These are phyloP conservation scores for Silurus meridionalis DNA, from an alignment of 2,113 vertebrate genomes.

Conservation along the genomic window DNA sequence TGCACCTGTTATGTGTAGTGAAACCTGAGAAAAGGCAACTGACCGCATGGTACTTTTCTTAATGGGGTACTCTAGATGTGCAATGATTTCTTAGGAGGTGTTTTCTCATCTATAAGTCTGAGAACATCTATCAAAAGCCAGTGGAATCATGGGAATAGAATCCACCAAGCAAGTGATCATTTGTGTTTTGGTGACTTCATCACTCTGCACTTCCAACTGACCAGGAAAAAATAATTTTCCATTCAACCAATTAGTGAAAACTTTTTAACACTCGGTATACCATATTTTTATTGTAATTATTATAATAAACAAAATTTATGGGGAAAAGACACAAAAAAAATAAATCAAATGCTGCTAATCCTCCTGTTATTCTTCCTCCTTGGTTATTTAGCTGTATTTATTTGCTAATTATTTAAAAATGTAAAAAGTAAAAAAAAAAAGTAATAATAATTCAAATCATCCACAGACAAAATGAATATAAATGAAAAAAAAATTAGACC, in stretches of 20 bases:
- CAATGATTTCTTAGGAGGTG: conserved; percentile 4
- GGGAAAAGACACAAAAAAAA: background rate
- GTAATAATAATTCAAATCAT: too few relatives aligned
- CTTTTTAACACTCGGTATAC: background rate
- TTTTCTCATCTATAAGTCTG: background rate
- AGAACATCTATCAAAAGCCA: background rate
- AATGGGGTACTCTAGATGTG: background rate
- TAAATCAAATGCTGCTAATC: background rate
- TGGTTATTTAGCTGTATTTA: background rate
- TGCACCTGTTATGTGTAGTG: conserved; percentile 29
- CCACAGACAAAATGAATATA: too few relatives aligned
- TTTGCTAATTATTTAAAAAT: background rate
- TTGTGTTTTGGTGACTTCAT: background rate
- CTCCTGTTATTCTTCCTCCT: background rate
- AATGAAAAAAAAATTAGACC: too few relatives aligned
- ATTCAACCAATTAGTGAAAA: background rate
- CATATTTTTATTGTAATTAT: background rate
- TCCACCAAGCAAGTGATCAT: background rate
- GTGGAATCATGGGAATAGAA: background rate
- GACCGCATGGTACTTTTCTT: conserved; percentile 39
- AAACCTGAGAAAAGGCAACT: conserved; percentile 44
- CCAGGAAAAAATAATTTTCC: background rate
- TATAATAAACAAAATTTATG: background rate
- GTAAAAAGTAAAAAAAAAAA: too few relatives aligned
- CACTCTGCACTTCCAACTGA: background rate